Percentiles rank a stretch among this genome's conserved stretches.
These are phyloP conservation scores for Charanyca ferruginea DNA, from an alignment of 2,888 invertebrate genomes.

Conservation along the genomic window DNA sequence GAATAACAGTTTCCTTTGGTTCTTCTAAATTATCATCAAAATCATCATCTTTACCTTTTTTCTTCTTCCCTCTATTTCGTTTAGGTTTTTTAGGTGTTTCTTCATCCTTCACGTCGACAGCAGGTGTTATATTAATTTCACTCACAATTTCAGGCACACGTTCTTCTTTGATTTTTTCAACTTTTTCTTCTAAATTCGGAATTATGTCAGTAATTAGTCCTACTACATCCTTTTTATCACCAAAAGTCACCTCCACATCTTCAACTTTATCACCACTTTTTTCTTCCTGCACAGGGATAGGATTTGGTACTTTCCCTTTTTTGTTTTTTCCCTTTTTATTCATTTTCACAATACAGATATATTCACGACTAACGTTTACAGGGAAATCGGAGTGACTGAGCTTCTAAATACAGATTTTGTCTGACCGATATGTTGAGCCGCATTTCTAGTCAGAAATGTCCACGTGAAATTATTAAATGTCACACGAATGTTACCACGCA, in stretches of 20 bases:
- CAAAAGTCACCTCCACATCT: constrained; percentile 17
- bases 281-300: constrained; percentile 64
- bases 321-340: constrained; percentile 86
- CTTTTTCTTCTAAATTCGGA: constrained; percentile 54
- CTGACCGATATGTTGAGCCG: constrained; percentile 83
- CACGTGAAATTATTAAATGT: constrained; percentile 84
- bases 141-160: constrained; percentile 64
- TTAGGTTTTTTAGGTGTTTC: constrained; percentile 86
- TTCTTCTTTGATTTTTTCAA: constrained; percentile 58
- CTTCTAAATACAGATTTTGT: constrained; percentile 83
- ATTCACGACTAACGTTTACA: constrained; percentile 61
- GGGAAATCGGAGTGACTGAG: constrained; percentile 73
- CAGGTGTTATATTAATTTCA: constrained; percentile 62
- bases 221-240: constrained; percentile 36
- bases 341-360: constrained; percentile 71
- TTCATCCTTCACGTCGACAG: constrained; percentile 66
- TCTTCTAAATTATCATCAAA: constrained; percentile 60
- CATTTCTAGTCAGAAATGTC: constrained; percentile 82
- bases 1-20: constrained; percentile 21
- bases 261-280: constrained; percentile 44
- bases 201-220: constrained; percentile 61
- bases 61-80: constrained; percentile 86
- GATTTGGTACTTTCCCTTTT: constrained; percentile 76
- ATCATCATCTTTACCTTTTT: constrained; percentile 72
- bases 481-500: constrained; percentile 61